Evolutionary conservation across 2,113 vertebrate genomes (phyloP).

Genomic region (Ariopsis seemanni): DNA sequence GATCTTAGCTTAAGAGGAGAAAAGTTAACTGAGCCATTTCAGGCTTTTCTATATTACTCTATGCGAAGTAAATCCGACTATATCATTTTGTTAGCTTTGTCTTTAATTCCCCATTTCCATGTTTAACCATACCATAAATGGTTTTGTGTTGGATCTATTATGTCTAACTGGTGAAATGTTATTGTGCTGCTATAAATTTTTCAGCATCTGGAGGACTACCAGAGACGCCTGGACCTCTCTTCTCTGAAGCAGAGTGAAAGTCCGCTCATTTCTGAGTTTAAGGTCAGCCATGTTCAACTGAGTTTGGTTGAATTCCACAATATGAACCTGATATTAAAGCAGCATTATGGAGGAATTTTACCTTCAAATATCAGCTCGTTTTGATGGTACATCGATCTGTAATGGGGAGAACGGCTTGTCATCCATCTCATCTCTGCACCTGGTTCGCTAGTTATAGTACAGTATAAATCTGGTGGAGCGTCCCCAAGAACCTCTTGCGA

Average conservation of each 20-base stretch:
- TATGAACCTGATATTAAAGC: background rate
- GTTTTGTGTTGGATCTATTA: background rate
- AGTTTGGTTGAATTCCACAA: background rate
- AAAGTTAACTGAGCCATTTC: background rate
- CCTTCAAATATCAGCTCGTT: background rate
- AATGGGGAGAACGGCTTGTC: too few relatives aligned
- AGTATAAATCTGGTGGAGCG: too few relatives aligned
- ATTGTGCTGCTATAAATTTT: slow-evolving; percentile 14
- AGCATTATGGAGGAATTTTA: too few relatives aligned
- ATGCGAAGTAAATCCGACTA: background rate
- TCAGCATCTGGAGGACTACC: slow-evolving; percentile 91
- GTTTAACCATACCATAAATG: background rate
- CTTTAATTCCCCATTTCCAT: background rate
- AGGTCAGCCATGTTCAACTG: slow-evolving; percentile 73
- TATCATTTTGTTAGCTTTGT: background rate
- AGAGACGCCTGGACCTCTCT: slow-evolving; percentile 89
- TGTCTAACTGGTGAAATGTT: background rate
- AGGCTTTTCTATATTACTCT: background rate
- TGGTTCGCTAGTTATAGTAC: too few relatives aligned
- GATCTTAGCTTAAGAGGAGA: background rate
- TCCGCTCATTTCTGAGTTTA: slow-evolving; percentile 89
- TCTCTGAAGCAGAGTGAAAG: slow-evolving; percentile 91
- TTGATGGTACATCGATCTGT: background rate
- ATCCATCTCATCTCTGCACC: too few relatives aligned
- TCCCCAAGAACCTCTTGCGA: too few relatives aligned